Conservation (phyloP, 2,888 invertebrate species). For the Parnassius mnemosyne region DNA sequence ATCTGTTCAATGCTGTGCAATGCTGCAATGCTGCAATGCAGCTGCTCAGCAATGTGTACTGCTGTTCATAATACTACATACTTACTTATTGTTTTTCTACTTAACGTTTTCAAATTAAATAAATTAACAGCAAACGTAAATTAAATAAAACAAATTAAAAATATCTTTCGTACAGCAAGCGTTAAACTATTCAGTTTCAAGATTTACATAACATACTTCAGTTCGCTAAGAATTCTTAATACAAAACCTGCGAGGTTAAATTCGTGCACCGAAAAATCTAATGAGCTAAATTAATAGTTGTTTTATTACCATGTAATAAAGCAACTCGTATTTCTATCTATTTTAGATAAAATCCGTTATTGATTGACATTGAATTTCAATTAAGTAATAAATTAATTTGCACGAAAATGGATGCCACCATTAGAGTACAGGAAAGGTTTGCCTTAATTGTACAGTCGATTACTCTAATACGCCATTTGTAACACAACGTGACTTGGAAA, state of each 20-base stretch:
- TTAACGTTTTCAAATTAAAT: not conserved
- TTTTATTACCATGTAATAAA: constrained; percentile 1
- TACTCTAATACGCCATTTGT: not conserved
- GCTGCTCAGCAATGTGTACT: too few species aligned
- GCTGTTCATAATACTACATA: too few species aligned
- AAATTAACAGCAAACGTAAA: constrained; percentile 1
- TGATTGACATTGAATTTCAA: not conserved
- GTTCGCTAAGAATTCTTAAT: constrained; percentile 1
- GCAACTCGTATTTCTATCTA: not conserved
- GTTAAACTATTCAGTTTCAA: not conserved
- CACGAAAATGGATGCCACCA: not conserved
- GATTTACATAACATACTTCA: not conserved
- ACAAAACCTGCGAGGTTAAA: not conserved
- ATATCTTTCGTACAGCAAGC: not conserved
- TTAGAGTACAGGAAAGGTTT: not conserved
- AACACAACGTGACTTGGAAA: not conserved
- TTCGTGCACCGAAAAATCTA: not conserved
- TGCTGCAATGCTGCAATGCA: too few species aligned
- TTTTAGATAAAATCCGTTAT: not conserved
- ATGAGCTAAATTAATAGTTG: not conserved
- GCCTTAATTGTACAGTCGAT: not conserved
- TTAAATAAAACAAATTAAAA: not conserved
- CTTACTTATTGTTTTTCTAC: too few species aligned
- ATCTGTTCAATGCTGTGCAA: too few species aligned
- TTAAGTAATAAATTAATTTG: not conserved